These are phyloP conservation scores for Phataginus tetradactyla DNA, from an alignment of 2,797 vertebrate genomes.

Conservation along the genomic window DNA sequence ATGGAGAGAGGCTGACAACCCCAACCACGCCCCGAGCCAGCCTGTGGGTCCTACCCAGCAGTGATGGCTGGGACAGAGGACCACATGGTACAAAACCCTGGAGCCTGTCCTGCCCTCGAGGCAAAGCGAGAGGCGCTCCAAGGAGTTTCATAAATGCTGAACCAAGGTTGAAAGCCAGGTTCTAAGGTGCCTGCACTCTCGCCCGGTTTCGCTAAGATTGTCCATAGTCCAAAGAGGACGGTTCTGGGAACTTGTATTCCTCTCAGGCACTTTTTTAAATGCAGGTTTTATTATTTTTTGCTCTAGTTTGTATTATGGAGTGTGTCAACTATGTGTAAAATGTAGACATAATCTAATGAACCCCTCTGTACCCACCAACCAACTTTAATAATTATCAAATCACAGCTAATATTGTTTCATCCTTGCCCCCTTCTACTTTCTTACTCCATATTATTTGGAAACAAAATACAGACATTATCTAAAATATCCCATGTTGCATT, in stretches of 20 bases:
- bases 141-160: not conserved
- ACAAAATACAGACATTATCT: slow-evolving; percentile 2
- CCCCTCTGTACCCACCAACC: not conserved
- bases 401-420: not conserved
- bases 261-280: not conserved
- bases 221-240: not conserved
- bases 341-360: not conserved
- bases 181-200: slow-evolving; percentile 4
- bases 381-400: not conserved
- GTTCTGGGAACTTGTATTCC: not conserved
- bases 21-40: not conserved
- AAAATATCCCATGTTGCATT: slow-evolving; percentile 14
- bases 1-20: not conserved
- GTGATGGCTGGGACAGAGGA: not conserved
- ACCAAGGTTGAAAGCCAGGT: not conserved
- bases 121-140: not conserved
- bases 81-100: not conserved
- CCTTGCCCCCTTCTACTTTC: not conserved
- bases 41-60: not conserved
- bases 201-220: not conserved
- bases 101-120: not conserved
- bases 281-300: not conserved
- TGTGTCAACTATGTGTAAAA: slow-evolving; percentile 23
- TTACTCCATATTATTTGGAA: not conserved
- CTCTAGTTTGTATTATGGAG: not conserved